These are phyloP conservation scores for Umimayanthus kanabou DNA, from an alignment of 92 coral and sea anemone species.

Conservation along the genomic window DNA sequence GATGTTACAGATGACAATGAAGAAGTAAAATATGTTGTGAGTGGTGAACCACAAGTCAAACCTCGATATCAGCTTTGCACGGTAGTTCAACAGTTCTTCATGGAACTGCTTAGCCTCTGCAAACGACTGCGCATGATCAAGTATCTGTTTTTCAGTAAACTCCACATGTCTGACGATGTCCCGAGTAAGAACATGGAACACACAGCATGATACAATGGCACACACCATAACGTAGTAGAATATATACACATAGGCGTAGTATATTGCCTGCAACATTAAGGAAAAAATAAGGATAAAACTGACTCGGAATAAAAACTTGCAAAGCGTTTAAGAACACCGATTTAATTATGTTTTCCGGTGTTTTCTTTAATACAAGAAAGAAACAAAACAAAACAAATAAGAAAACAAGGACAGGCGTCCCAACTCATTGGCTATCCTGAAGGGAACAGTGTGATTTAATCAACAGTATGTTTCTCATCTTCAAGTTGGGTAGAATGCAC, in stretches of 20 bases:
- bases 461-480: no score
- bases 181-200: constrained; percentile 58
- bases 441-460: no score
- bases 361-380: neutral
- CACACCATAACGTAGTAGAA: constrained; percentile 54
- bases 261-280: constrained; percentile 21
- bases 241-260: constrained; percentile 52
- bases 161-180: constrained; percentile 61
- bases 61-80: constrained; percentile 53
- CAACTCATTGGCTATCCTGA: no score
- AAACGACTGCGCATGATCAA: constrained; percentile 42
- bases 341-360: no score
- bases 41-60: constrained; percentile 66
- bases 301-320: neutral
- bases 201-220: constrained; percentile 66
- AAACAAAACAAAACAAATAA: neutral
- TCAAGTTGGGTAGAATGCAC: no score
- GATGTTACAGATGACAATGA: constrained; percentile 58
- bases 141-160: constrained; percentile 43
- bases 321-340: no score
- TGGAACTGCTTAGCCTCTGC: constrained; percentile 51
- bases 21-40: constrained; percentile 62
- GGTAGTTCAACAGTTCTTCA: constrained; percentile 55
- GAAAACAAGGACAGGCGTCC: no score
- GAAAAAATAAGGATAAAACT: no score